Percentiles rank a stretch among this genome's conserved stretches.
Evolutionary conservation across 2,113 vertebrate species (phyloP).

Genomic region (Antigone vipio): DNA sequence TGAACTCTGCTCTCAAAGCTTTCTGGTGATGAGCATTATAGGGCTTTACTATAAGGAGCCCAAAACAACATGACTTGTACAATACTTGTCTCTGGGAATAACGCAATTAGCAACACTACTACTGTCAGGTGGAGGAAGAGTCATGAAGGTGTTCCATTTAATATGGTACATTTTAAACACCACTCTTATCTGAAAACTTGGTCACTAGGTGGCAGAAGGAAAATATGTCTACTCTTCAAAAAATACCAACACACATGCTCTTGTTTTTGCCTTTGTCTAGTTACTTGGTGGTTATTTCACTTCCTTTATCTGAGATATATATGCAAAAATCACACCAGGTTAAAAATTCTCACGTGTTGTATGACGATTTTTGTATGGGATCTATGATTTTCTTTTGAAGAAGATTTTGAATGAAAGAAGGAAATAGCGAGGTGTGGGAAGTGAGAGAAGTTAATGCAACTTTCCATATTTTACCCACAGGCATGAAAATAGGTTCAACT

Average conservation of each 20-base stretch:
- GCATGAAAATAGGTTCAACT: not conserved
- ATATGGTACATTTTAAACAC: not conserved
- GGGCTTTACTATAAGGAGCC: conserved; percentile 5
- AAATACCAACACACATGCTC: not conserved
- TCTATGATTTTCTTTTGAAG: not conserved
- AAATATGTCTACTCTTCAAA: conserved; percentile 44
- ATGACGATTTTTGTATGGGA: not conserved
- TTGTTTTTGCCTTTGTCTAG: not conserved
- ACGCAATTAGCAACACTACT: not conserved
- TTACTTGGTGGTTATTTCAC: not conserved
- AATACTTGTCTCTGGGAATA: not conserved
- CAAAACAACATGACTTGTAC: not conserved
- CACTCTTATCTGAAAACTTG: not conserved
- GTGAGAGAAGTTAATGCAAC: not conserved
- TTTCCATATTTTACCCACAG: not conserved
- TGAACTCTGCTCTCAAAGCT: not conserved
- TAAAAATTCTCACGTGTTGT: not conserved
- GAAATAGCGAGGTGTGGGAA: not conserved
- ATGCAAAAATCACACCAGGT: not conserved
- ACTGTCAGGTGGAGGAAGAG: not conserved
- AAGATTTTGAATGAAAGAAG: not conserved
- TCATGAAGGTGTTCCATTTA: not conserved
- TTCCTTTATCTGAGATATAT: not conserved
- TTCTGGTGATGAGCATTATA: not conserved
- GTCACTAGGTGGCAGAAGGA: conserved; percentile 70